Base-by-base conservation (phyloP, 1,140 invertebrate genomes). In the Drosophila ananassae region DNA sequence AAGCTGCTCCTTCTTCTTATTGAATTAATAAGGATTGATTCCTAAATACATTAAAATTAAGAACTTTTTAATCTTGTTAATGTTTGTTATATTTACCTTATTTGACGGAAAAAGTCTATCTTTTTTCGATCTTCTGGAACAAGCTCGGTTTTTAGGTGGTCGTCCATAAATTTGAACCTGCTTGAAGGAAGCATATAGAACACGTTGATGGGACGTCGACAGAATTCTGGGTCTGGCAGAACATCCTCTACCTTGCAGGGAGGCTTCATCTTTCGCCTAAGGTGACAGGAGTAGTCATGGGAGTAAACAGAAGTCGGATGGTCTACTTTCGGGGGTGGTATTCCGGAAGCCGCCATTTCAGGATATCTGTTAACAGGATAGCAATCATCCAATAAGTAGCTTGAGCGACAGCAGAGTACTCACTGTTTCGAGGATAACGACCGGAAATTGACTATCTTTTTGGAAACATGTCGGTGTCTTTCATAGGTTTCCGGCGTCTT, bases 41-140 rank as follows among this genome's bases (percentile, higher is more conserved):
- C 17, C 41, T 44, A 3, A 17, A 44, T 8, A 21, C 7, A 44
- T 17, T 10, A 13, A 13, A 13, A 44, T 12, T 7, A 7, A 6
- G 7, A 44, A 44, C 8, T 8, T 17, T 44, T 17, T 21, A 44
- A 7, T 5, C 5, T n/a, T 13, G 1, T 1, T 21, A 21, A 7
- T 21, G 6, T 1, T 44, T 44, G n/a, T 17, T 3, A 2, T 39
- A 44, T 21, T 44, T 9, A 44, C 41, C 41, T 44, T 13, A 44
- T 44, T 44, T 44, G 41, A 5, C 41, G 41, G 13, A 44, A 44
- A 21, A 44, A 44, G 41, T 44, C 41, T 8, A 44, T 21, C 13
- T 44, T 44, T 44, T 44, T 44, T 6, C 41, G 41, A 9, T 1
- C 1, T n/a, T 44, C 41, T 6, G 41, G 41, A 13, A 21, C 41